phyloP scores from a whole-genome alignment of 1,140 invertebrate species.

The Solenopsis invicta region DNA sequence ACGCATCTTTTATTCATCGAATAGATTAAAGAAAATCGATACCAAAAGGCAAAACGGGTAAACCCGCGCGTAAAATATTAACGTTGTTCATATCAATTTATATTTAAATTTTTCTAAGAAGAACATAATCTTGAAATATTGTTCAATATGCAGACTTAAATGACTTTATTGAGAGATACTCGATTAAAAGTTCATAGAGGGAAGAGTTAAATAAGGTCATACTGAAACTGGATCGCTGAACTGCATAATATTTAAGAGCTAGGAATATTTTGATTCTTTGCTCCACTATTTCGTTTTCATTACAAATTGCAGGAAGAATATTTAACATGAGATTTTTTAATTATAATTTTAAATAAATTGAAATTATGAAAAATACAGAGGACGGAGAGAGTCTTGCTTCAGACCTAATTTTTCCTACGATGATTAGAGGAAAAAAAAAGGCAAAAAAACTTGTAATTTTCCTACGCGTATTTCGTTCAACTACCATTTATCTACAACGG shows the following conservation, averaged over 20 bases:
- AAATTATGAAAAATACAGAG: not conserved
- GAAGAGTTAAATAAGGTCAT: conserved; percentile 4
- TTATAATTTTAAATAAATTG: not conserved
- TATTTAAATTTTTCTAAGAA: conserved; percentile 24
- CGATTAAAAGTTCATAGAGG: not conserved
- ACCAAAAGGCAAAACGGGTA: not conserved
- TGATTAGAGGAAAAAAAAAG: not conserved
- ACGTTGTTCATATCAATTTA: not conserved
- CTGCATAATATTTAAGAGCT: not conserved
- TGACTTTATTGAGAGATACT: not conserved
- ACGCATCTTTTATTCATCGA: conserved; percentile 51
- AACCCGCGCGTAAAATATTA: conserved; percentile 14
- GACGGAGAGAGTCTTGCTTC: not conserved
- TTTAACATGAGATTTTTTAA: not conserved
- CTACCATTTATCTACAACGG: not conserved
- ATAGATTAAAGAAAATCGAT: conserved; percentile 52
- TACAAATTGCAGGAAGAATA: not conserved
- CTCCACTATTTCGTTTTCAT: not conserved
- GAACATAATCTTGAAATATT: not conserved
- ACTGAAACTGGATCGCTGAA: not conserved
- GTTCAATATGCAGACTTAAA: not conserved
- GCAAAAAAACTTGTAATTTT: not conserved
- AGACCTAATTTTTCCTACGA: not conserved
- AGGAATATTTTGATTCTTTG: not conserved
- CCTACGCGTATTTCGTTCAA: not conserved